Conservation (phyloP, 2,113 vertebrate species). For the Leptosomus discolor region DNA sequence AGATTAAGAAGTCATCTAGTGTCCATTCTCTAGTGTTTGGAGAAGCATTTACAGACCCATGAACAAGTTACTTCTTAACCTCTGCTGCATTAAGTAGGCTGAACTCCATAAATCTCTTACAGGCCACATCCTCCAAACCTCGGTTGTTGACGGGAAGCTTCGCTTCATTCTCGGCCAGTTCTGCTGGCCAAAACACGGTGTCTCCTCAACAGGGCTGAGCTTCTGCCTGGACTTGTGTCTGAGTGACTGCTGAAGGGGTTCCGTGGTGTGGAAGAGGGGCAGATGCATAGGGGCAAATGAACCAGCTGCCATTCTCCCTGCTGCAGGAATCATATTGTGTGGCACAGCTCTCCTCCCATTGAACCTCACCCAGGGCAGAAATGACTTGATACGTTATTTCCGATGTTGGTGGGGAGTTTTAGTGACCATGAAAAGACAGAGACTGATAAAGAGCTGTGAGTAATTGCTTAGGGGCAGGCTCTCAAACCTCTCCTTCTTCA, state of each 20-base stretch:
- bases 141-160: not conserved
- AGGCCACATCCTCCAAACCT: not conserved
- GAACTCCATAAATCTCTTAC: not conserved
- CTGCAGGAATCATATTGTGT: not conserved
- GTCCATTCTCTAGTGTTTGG: not conserved
- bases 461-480: not conserved
- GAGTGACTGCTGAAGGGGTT: not conserved
- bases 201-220: not conserved
- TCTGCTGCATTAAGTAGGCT: not conserved
- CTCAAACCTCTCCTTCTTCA: not conserved
- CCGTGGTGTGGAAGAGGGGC: not conserved
- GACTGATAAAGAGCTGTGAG: not conserved
- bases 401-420: not conserved
- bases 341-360: not conserved
- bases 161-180: not conserved
- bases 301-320: not conserved
- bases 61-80: not conserved
- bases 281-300: not conserved
- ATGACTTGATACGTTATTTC: not conserved
- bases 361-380: not conserved
- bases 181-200: not conserved
- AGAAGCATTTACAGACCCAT: not conserved
- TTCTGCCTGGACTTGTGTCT: not conserved
- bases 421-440: not conserved
- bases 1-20: not conserved